Evolutionary conservation across 2,113 vertebrate genomes (phyloP).

Genomic region (Oreochromis tanganicae): DNA sequence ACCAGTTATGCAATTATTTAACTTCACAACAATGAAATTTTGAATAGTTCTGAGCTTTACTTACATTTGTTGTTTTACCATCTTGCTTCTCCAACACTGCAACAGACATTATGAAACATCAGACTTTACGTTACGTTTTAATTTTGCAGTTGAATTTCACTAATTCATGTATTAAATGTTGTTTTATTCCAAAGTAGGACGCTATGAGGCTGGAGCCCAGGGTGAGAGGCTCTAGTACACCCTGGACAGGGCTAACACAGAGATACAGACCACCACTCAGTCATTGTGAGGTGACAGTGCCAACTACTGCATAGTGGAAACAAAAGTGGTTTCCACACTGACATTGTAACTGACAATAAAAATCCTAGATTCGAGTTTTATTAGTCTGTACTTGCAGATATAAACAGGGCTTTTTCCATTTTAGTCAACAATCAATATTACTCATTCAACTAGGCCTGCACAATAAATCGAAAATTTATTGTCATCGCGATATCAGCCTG

Average conservation of each 20-base stretch:
- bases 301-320: neutral
- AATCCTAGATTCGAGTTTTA: neutral
- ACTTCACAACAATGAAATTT: neutral
- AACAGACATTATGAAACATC: neutral
- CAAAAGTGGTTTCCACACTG: neutral
- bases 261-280: neutral
- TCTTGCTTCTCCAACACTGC: constrained; percentile 70
- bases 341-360: neutral
- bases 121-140: neutral
- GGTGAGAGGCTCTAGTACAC: neutral
- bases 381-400: neutral
- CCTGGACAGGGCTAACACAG: neutral
- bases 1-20: neutral
- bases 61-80: constrained; percentile 60
- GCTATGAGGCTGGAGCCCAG: neutral
- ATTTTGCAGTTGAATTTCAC: neutral
- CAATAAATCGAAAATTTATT: too few relatives aligned
- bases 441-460: too few relatives aligned
- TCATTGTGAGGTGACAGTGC: neutral
- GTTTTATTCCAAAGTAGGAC: neutral
- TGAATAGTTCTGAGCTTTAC: neutral
- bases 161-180: neutral
- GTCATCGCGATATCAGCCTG: too few relatives aligned
- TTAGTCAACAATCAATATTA: neutral
- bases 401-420: neutral